Conservation (phyloP, 2,113 vertebrate genomes). For the Rhea americana region DNA sequence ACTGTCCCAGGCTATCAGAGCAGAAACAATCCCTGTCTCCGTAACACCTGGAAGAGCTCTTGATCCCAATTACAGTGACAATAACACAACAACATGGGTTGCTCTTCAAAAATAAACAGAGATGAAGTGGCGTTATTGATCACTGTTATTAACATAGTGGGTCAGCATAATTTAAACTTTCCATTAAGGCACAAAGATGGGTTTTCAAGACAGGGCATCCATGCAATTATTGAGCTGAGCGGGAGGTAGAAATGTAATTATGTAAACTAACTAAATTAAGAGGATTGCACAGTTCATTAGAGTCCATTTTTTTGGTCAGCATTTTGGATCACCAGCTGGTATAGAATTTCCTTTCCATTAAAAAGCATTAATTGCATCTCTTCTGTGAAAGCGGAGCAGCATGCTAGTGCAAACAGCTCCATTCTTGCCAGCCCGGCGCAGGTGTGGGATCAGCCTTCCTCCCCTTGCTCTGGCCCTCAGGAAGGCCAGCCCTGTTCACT, state of each 20-base stretch:
- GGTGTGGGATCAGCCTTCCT: background rate
- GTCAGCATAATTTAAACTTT: conserved; percentile 50
- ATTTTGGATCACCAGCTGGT: conserved; percentile 68
- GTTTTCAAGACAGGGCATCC: conserved; percentile 40
- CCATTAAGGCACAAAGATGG: conserved; percentile 37
- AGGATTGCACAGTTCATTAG: conserved; percentile 68
- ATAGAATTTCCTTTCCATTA: conserved; percentile 54
- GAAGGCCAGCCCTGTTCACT: background rate
- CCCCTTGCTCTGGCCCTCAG: background rate
- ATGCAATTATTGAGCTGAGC: conserved; percentile 59
- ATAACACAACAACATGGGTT: background rate
- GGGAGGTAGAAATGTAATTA: conserved; percentile 73
- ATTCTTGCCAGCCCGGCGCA: background rate
- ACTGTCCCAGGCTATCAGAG: background rate
- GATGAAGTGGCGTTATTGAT: conserved; percentile 30
- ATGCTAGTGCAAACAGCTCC: background rate
- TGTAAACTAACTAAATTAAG: conserved; percentile 70
- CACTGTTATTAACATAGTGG: conserved; percentile 22
- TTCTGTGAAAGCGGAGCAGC: conserved; percentile 1
- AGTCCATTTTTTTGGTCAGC: conserved; percentile 56
- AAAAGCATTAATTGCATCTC: conserved; percentile 51
- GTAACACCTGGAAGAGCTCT: background rate
- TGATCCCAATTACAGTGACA: background rate
- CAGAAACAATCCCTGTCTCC: background rate
- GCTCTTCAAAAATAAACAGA: background rate